Base-by-base conservation (phyloP, 35 echinoderm and acorn worm genomes). In the Heliocidaris erythrogramma region DNA sequence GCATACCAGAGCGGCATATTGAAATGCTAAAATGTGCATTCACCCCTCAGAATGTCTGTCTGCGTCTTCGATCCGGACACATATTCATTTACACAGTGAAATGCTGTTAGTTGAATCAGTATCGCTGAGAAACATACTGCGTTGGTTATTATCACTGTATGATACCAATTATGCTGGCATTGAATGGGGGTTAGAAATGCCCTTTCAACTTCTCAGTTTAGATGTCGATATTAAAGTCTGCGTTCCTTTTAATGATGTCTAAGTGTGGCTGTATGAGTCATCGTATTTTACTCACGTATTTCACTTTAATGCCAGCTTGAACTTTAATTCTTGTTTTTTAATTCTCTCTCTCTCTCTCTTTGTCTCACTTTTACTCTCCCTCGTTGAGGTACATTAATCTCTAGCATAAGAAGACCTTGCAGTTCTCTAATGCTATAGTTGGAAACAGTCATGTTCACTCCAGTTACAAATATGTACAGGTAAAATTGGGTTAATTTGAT, bases 141-240 rank as follows among this genome's bases (percentile, higher is more conserved):
- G 65, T 78, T 18, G 0, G 18, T 78, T 78, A 9, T 78, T 78
- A 78, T 78, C 65, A n/a, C 65, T 78, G 65, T 24, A 27, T 78
- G 65, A n/a, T 78, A 78, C 65, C 27, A 78, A 78, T 78, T 78
- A 78, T 21, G 17, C n/a, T 24, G 65, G 65, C 65, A 29, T n/a
- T 78, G 65, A 78, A 78, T n/a, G 21, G 65, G 65, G 27, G 65
- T 24, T 78, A 24, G 65, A 78, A 78, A 78, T 78, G 21, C 65
- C 65, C 65, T 78, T 78, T 78, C 21, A n/a, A 78, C 65, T 78
- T 78, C 21, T 78, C 18, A 27, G 27, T 17, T 78, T 78, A 78
- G 65, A 78, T n/a, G 65, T 78, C 65, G 27, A 78, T 78, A 78
- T 69, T 69, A 69, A 69, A 69, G 60, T 69, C 60, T 69, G 49